Conservation (phyloP, 2,113 vertebrate genomes). For the Amphiprion ocellaris region DNA sequence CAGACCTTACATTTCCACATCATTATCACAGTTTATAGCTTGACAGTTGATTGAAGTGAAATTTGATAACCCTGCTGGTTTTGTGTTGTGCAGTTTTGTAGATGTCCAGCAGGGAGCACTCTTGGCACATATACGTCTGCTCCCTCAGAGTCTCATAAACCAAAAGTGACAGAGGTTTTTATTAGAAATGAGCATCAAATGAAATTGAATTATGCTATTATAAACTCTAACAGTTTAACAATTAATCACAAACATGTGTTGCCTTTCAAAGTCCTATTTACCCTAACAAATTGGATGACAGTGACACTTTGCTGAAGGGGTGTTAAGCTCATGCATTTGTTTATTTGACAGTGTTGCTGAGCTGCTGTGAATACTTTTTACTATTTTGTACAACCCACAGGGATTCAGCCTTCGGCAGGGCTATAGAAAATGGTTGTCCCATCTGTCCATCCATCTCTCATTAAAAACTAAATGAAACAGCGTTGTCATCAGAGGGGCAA, state of each 20-base stretch:
- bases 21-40: constrained; percentile 38
- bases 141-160: neutral
- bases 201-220: constrained; percentile 45
- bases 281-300: neutral
- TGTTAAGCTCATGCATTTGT: neutral
- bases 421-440: constrained; percentile 25
- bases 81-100: neutral
- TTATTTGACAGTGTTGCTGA: constrained; percentile 15
- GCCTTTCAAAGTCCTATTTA: constrained; percentile 28
- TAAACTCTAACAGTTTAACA: constrained; percentile 29
- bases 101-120: constrained; percentile 81
- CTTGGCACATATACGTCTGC: constrained; percentile 68
- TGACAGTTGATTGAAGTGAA: constrained; percentile 49
- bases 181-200: constrained; percentile 29
- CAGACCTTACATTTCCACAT: constrained; percentile 23
- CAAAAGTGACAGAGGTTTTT: constrained; percentile 32
- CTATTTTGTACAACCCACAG: constrained; percentile 33
- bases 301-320: neutral
- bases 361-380: constrained; percentile 31
- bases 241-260: constrained; percentile 34
- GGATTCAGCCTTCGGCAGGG: constrained; percentile 29
- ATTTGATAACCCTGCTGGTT: constrained; percentile 40
- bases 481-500: constrained; percentile 50
- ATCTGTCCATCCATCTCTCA: constrained; percentile 29
- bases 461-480: constrained; percentile 70